These are phyloP conservation scores for Heliothis subflexa DNA, from an alignment of 1,140 invertebrate species.

Conservation along the genomic window DNA sequence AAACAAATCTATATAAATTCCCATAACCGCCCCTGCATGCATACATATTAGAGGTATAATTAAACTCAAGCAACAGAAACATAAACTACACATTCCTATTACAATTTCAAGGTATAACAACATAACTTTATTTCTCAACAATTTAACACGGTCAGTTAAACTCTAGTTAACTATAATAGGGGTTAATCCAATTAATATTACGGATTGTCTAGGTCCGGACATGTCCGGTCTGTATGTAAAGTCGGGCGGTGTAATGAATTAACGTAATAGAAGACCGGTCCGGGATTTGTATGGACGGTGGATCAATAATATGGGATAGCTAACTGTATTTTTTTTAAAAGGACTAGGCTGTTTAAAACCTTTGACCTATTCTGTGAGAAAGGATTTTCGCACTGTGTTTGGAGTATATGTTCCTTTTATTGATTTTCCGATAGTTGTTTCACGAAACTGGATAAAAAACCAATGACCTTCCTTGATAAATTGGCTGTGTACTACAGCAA, in stretches of 20 bases:
- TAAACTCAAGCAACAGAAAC: too few relatives aligned
- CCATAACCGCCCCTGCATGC: too few relatives aligned
- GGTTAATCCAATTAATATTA: slow-evolving; percentile 31
- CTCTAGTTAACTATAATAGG: slow-evolving; percentile 22
- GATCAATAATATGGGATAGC: not conserved
- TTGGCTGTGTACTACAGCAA: too few relatives aligned
- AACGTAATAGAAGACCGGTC: not conserved
- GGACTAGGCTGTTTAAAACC: not conserved
- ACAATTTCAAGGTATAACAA: not conserved
- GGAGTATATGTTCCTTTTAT: not conserved
- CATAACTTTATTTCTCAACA: not conserved
- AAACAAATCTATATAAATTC: too few relatives aligned
- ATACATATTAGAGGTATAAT: too few relatives aligned
- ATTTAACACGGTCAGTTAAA: slow-evolving; percentile 6
- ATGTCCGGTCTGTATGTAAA: not conserved
- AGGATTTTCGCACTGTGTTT: too few relatives aligned
- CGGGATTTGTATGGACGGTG: not conserved
- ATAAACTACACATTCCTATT: too few relatives aligned
- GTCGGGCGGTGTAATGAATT: slow-evolving; percentile 1
- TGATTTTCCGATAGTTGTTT: not conserved
- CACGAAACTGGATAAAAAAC: too few relatives aligned
- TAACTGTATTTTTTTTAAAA: not conserved
- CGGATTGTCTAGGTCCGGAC: slow-evolving; percentile 1
- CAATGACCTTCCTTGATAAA: too few relatives aligned
- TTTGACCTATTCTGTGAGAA: too few relatives aligned